Evolutionary conservation across 2,113 vertebrate species (phyloP), one percentile per base, ranked within the genome.

Genomic region (Equus quagga): DNA sequence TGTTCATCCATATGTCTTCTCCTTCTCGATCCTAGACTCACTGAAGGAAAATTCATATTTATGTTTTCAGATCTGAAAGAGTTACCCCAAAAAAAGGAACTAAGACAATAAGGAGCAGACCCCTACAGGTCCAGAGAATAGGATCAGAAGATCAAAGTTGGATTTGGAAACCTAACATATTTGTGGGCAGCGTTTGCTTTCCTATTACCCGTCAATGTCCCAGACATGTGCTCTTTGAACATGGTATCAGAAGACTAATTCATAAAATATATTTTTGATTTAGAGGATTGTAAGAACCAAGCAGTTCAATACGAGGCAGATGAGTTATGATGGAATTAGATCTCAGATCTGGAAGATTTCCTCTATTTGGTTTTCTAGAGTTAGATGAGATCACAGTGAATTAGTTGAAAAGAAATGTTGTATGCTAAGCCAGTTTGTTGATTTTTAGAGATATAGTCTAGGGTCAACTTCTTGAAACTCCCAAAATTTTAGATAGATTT

Each of bases 61-160:
- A 41, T 79, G 10, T 92, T 94, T 94, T 80, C 51, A 92, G 78
- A 65, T 46, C 64, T 44, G 79, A 41, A 96, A 94, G 6, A 51
- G 11, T 88, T 82, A 54, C 51, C 24, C 19, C 33, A 75, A 56
- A n/a, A 23, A 51, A 36, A 67, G 4, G 64, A 78, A 82, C 26
- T 64, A 36, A 88, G 64, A 44, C 36, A 44, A 28, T 31, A 72
- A 75, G 19, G 69, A 62, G 33, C 58, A 69, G 58, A 60, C 1
- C 5, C 8, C 26, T 83, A 12, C 2, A n/a, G 65, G 46, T 49
- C 23, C 15, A 76, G 54, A 49, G 51, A 86, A 64, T 24, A 81
- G 17, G 31, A 60, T 83, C 19, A 41, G 60, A 80, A 81, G 36
- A 62, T 78, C 88, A 70, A 54, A 81, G 46, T 69, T 62, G 80